phyloP scores from a whole-genome alignment of 2,888 invertebrate species.

The Drosophila robusta region DNA sequence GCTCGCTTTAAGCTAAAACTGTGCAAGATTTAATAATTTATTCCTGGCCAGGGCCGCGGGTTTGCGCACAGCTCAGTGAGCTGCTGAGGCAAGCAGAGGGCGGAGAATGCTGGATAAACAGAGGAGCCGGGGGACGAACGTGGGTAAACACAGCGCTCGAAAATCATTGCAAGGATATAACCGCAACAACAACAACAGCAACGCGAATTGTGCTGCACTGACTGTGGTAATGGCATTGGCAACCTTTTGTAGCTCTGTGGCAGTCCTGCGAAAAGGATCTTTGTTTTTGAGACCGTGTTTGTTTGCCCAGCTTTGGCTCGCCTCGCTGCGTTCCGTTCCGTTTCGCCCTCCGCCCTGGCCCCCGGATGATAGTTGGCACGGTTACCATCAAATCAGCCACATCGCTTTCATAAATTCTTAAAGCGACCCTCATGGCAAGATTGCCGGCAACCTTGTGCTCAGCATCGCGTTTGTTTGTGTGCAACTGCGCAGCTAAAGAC shows the following conservation, averaged over 20 bases:
- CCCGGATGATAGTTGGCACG: conserved; percentile 58
- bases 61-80: conserved; percentile 64
- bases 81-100: conserved; percentile 28
- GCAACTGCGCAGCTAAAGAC: conserved; percentile 28
- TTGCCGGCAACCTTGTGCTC: conserved; percentile 50
- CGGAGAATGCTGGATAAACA: conserved; percentile 26
- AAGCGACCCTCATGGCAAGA: conserved; percentile 65
- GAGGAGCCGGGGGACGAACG: conserved; percentile 42
- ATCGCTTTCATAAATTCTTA: conserved; percentile 73
- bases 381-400: conserved; percentile 53
- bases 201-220: conserved; percentile 34
- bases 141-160: conserved; percentile 68
- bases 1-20: conserved; percentile 61
- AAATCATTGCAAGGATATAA: conserved; percentile 76
- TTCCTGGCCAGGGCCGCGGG: conserved; percentile 69
- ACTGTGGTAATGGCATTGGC: conserved; percentile 75
- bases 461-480: conserved; percentile 33
- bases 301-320: conserved; percentile 60
- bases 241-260: conserved; percentile 55
- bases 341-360: conserved; percentile 14
- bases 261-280: conserved; percentile 52
- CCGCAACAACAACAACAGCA: conserved; percentile 48
- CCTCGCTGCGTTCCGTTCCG: conserved; percentile 36
- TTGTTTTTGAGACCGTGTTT: conserved; percentile 60
- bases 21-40: conserved; percentile 76